These are phyloP conservation scores for Teleogryllus occipitalis DNA, from an alignment of 1,140 invertebrate genomes.

Conservation along the genomic window DNA sequence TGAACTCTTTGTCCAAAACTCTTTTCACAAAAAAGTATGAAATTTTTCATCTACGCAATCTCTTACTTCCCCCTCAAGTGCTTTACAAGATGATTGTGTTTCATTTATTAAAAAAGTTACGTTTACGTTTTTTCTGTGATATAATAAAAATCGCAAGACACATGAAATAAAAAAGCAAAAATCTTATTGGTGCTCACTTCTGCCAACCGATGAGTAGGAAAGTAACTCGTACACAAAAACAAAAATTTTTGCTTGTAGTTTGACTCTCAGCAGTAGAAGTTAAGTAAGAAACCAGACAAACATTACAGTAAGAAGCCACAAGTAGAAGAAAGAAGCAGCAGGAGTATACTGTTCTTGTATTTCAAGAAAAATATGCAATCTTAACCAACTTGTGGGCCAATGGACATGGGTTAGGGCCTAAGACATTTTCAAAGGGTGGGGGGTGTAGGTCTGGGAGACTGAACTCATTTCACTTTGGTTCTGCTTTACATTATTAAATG, in stretches of 20 bases:
- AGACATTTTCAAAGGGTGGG: constrained; percentile 16
- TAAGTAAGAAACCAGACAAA: constrained; percentile 11
- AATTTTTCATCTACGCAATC: constrained; percentile 21
- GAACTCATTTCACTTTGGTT: constrained; percentile 18
- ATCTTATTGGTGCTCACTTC: constrained; percentile 31
- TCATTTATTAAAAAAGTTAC: constrained; percentile 26
- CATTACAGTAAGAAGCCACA: neutral
- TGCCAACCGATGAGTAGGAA: constrained; percentile 22
- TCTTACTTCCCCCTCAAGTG: constrained; percentile 31
- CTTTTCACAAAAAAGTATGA: constrained; percentile 16
- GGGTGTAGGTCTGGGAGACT: constrained; percentile 9
- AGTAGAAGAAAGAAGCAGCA: constrained; percentile 7
- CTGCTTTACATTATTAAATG: constrained; percentile 13
- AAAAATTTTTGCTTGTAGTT: constrained; percentile 16
- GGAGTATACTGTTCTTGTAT: neutral
- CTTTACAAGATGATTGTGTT: constrained; percentile 32
- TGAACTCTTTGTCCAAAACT: constrained; percentile 18
- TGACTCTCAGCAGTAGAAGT: constrained; percentile 22
- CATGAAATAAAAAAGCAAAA: constrained; percentile 19
- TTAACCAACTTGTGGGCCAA: constrained; percentile 8
- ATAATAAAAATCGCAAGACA: constrained; percentile 23
- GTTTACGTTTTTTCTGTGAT: constrained; percentile 30
- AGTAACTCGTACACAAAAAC: constrained; percentile 14
- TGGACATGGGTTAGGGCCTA: constrained; percentile 16
- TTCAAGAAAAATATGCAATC: constrained; percentile 1